Evolutionary conservation across 2,888 invertebrate species (phyloP).

Genomic region (Lepidonotus clava): DNA sequence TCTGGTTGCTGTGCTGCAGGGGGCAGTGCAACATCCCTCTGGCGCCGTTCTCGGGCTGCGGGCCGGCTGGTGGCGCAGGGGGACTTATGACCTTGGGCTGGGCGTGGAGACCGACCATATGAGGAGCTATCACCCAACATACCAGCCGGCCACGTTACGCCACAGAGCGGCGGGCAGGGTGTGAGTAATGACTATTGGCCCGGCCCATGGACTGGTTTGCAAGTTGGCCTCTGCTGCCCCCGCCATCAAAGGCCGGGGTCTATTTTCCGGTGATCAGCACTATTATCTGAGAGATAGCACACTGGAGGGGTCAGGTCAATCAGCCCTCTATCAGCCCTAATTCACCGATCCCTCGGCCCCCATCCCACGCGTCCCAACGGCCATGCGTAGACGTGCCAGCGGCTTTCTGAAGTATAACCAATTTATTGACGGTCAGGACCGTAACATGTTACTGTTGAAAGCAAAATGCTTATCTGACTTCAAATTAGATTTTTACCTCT

Average conservation of each 20-base stretch:
- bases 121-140: no score
- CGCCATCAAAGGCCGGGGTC: constrained; percentile 32
- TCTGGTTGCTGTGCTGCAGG: no score
- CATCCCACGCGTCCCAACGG: not conserved
- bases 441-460: no score
- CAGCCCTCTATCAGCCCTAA: constrained; percentile 23
- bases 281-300: constrained; percentile 40
- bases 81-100: no score
- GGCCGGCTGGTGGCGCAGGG: no score
- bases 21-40: no score
- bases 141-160: not conserved
- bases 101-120: no score
- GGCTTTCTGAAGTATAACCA: no score
- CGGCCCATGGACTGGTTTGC: constrained; percentile 12
- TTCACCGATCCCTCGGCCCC: constrained; percentile 2
- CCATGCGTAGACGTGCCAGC: not conserved
- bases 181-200: constrained; percentile 26
- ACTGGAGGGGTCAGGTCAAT: constrained; percentile 32
- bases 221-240: not conserved
- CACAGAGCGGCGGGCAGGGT: not conserved
- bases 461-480: no score
- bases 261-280: constrained; percentile 35
- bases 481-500: no score
- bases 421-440: no score
- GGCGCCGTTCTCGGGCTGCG: no score